A percentile compares a stretch with the other conserved stretches of the same genome.
phyloP scores from a whole-genome alignment of 1,140 invertebrate species.

The Brachionus manjavacas region DNA sequence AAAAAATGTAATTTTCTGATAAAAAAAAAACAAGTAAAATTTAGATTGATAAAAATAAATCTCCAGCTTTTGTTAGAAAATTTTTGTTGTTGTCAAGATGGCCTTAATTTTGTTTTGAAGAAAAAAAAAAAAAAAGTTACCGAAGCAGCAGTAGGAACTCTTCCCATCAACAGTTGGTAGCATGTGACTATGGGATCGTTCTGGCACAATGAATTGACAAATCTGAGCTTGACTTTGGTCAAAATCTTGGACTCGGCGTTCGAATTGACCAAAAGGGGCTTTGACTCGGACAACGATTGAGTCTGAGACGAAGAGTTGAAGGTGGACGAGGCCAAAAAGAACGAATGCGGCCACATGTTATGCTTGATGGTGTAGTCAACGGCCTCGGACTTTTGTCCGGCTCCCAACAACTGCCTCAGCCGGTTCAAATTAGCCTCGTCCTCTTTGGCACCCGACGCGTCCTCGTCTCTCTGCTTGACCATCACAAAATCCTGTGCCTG shows the following conservation, averaged over 20 bases:
- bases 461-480: constrained; percentile 59
- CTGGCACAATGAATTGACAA: constrained; percentile 75
- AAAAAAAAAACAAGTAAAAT: too few species aligned
- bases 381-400: constrained; percentile 53
- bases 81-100: too few species aligned
- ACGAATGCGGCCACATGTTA: constrained; percentile 85
- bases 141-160: constrained; percentile 75
- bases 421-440: constrained; percentile 20
- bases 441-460: neutral
- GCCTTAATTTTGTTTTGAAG: neutral
- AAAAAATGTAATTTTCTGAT: too few species aligned
- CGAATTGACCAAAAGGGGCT: neutral
- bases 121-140: constrained; percentile 57
- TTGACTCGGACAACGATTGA: neutral
- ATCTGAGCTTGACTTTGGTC: constrained; percentile 55
- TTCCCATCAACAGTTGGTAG: constrained; percentile 80
- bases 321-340: constrained; percentile 76
- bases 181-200: constrained; percentile 86
- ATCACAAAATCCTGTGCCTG: constrained; percentile 66
- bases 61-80: too few species aligned
- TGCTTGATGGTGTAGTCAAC: constrained; percentile 82
- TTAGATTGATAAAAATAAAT: too few species aligned
- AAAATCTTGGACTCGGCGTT: neutral
- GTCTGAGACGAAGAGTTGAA: neutral
- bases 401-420: constrained; percentile 25